Base-by-base conservation (phyloP, 1,140 invertebrate genomes). In the Drosophila mayri region DNA sequence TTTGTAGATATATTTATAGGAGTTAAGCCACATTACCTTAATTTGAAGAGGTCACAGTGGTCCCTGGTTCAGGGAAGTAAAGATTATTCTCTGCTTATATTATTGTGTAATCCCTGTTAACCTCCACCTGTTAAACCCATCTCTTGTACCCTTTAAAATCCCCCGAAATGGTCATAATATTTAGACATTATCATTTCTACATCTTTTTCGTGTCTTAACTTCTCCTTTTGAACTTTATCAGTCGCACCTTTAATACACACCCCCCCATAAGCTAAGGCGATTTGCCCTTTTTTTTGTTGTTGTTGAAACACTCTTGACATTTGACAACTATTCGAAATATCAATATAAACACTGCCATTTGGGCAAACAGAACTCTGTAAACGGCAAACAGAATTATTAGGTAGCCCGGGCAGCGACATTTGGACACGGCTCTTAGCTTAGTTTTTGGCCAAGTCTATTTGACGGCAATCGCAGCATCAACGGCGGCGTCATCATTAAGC, bases 361-460 rank as follows among this genome's bases (percentile, higher is more conserved):
- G 52, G 50, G 44, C 46, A 58, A 62, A 62, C 71, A 47, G 64
- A 67, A 52, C n/a, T 20, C 28, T 47, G 71, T 75, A 60, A 65
- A 59, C 58, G 65, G 37, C 44, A 63, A 46, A 35, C 43, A 59
- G 50, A 83, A 84, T 84, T 85, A 81, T 85, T 59, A 67, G 73
- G 77, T 76, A 84, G 81, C 72, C 44, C 7, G 3, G 68, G 73
- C 2, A 25, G 22, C 81, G 77, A 61, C 77, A 85, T 81, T 83
- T 76, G 81, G 81, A 83, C 76, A 84, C 81, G 76, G 76, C 41
- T 50, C 49, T 76, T 30, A 43, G 54, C 54, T 32, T 32, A 11
- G 11, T 22, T 63, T 63, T 84, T 67, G 77, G 81, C 81, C 81
- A 77, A 76, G 81, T 84, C 77, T 85, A 84, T 84, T 84, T 81